phyloP scores from a whole-genome alignment of 2,888 invertebrate genomes.

The Apodemia mormo region DNA sequence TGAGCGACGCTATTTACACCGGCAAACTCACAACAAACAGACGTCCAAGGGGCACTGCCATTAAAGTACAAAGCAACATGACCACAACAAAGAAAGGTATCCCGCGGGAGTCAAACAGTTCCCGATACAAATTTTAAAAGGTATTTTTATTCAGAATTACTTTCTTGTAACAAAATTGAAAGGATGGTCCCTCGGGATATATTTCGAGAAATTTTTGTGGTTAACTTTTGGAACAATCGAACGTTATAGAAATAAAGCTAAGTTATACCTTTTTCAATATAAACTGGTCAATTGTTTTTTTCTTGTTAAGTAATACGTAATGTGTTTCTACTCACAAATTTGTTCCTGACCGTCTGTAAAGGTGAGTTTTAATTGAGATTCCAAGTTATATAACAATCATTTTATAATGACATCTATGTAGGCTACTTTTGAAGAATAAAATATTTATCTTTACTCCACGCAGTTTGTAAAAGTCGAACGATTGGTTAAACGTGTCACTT shows the following conservation, averaged over 20 bases:
- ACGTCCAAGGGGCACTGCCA: neutral
- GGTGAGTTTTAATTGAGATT: too few relatives aligned
- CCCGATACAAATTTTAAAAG: neutral
- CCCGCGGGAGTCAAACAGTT: neutral
- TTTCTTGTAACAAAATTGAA: constrained; percentile 15
- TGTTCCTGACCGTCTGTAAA: too few relatives aligned
- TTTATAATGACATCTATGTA: too few relatives aligned
- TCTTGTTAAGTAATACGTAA: neutral
- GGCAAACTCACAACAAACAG: neutral
- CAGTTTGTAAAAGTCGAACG: too few relatives aligned
- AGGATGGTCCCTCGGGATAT: constrained; percentile 3
- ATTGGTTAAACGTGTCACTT: too few relatives aligned
- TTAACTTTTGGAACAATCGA: neutral
- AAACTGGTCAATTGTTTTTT: neutral
- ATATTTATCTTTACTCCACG: too few relatives aligned
- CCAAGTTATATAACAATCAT: too few relatives aligned
- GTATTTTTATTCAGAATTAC: constrained; percentile 4
- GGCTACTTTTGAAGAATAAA: too few relatives aligned
- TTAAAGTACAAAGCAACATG: constrained; percentile 6
- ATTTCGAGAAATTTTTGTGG: neutral
- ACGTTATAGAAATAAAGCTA: neutral
- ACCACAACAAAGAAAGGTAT: neutral
- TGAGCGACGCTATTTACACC: neutral
- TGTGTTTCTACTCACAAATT: neutral
- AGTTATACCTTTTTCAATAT: neutral